A percentile compares a stretch with the other conserved stretches of the same genome.
Evolutionary conservation across 2,113 vertebrate genomes (phyloP).

Genomic region (Corydoras maculifer): DNA sequence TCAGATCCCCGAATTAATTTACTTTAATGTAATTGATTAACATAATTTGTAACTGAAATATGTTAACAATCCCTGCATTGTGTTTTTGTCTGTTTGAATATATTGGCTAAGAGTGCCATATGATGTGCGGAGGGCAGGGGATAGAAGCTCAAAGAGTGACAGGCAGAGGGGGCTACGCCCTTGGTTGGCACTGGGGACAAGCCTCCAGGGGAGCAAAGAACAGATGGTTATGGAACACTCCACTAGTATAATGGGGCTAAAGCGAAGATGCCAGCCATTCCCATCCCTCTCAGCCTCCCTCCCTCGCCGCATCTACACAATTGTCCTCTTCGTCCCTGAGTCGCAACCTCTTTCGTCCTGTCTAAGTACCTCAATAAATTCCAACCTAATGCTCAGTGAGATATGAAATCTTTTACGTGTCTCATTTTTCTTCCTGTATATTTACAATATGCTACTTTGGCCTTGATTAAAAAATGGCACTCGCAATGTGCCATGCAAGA

Average conservation of each 20-base stretch:
- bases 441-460: constrained; percentile 72
- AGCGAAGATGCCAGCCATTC: constrained; percentile 44
- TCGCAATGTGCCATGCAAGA: constrained; percentile 51
- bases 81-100: constrained; percentile 7
- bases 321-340: constrained; percentile 39
- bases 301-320: constrained; percentile 45
- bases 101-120: background rate
- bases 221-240: constrained; percentile 35
- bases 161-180: constrained; percentile 11
- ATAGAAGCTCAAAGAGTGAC: constrained; percentile 6
- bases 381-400: constrained; percentile 66
- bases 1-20: too few species aligned
- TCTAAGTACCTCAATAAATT: constrained; percentile 72
- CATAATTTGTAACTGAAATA: too few species aligned
- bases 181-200: constrained; percentile 26
- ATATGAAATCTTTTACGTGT: constrained; percentile 74
- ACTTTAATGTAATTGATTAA: too few species aligned
- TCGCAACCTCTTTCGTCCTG: constrained; percentile 57
- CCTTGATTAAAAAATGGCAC: constrained; percentile 75
- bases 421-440: constrained; percentile 68
- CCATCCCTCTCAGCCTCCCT: constrained; percentile 44
- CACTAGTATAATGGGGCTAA: constrained; percentile 45
- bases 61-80: too few species aligned
- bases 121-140: constrained; percentile 17
- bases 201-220: constrained; percentile 33